A percentile compares a stretch with the other conserved stretches of the same genome.
Evolutionary conservation across 2,113 vertebrate species (phyloP).

Genomic region (Perca fluviatilis): DNA sequence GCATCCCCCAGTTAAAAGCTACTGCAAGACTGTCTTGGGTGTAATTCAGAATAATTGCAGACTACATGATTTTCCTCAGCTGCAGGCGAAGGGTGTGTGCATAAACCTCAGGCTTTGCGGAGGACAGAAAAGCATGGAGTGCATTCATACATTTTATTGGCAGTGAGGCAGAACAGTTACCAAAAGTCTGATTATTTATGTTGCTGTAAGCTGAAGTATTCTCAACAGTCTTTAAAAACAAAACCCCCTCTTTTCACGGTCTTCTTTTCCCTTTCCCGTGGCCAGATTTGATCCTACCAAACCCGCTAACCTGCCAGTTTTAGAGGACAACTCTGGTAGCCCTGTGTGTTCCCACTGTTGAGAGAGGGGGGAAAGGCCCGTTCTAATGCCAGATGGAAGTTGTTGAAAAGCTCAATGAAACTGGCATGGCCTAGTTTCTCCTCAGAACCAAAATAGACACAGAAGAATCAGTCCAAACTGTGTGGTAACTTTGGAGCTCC

Average conservation of each 20-base stretch:
- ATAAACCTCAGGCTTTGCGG: constrained; percentile 51
- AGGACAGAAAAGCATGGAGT: constrained; percentile 37
- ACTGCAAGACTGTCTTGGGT: constrained; percentile 48
- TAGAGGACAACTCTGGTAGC: constrained; percentile 37
- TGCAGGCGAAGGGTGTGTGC: constrained; percentile 67
- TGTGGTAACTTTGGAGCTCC: constrained; percentile 63
- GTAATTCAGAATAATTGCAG: constrained; percentile 78
- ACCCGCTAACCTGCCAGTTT: constrained; percentile 32
- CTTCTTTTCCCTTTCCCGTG: neutral
- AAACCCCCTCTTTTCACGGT: constrained; percentile 9
- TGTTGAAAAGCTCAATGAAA: constrained; percentile 77
- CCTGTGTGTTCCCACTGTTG: constrained; percentile 42
- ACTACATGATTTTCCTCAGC: constrained; percentile 59
- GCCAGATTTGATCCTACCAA: constrained; percentile 26
- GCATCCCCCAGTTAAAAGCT: constrained; percentile 41
- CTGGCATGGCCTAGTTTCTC: constrained; percentile 80
- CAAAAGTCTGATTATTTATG: constrained; percentile 55
- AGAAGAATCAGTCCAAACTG: constrained; percentile 70
- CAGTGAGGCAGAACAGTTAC: constrained; percentile 23
- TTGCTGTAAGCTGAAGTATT: constrained; percentile 3
- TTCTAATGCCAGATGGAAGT: constrained; percentile 74
- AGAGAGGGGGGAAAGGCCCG: constrained; percentile 17
- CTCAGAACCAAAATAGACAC: constrained; percentile 75
- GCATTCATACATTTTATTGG: constrained; percentile 47
- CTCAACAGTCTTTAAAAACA: constrained; percentile 3